Base-by-base conservation (phyloP, 2,888 invertebrate species). In the Mayetiola destructor region DNA sequence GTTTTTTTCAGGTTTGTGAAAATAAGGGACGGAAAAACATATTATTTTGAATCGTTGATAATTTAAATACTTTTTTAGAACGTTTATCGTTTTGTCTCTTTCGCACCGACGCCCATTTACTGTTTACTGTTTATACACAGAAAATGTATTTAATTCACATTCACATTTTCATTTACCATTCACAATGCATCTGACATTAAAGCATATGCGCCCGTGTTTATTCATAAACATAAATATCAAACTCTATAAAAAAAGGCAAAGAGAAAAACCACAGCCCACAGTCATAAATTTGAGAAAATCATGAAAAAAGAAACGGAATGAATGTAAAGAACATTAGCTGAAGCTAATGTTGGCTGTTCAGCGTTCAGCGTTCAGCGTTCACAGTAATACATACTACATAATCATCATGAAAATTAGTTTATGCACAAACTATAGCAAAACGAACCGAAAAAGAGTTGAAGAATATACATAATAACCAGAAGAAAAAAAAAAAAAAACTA, bases 361-460 rank as follows among this genome's bases (percentile, higher is more conserved):
- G n/a, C n/a, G n/a, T n/a, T n/a, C n/a, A n/a, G n/a, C n/a, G n/a
- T n/a, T n/a, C n/a, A n/a, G n/a, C n/a, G n/a, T 42, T 42, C 42
- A 23, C 23, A 27, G 48, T 48, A 48, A n/a, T 48, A 48, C 48
- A 48, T 48, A 48, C 27, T 48, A 48, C 48, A 48, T 48, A 48
- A 48, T 48, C n/a, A n/a, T n/a, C 48, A 48, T 48, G 48, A 48
- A 48, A 48, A 48, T 48, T 48, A 48, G 48, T 48, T 48, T 48
- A 48, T 48, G 48, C 27, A 27, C 48, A 48, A 48, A 48, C 27
- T 48, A 27, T 6, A 48, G n/a, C n/a, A 48, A 48, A 48, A 48
- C 37, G 37, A 37, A 16, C n/a, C 48, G 48, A 48, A 27, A 27
- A 48, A 48, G 27, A 27, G 23, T 27, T 48, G 23, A 27, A 27